These are phyloP conservation scores for Tragelaphus scriptus DNA, from an alignment of 2,113 vertebrate genomes.

Conservation along the genomic window DNA sequence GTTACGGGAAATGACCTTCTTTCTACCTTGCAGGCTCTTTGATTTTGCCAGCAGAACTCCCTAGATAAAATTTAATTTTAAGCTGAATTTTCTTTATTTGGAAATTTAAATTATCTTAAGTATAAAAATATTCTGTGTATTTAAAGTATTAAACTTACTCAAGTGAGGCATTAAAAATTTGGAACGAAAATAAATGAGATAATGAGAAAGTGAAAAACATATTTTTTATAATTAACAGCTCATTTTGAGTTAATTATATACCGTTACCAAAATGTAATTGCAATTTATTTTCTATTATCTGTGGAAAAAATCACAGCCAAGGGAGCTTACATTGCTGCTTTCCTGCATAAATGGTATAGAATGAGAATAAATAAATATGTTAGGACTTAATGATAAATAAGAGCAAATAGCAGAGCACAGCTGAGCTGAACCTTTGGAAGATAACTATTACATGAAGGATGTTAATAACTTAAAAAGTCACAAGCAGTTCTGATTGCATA, in stretches of 20 bases:
- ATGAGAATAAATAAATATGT: conserved; percentile 76
- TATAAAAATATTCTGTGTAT: conserved; percentile 69
- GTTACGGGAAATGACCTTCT: conserved; percentile 53
- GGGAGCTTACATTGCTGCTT: conserved; percentile 73
- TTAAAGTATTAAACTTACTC: conserved; percentile 77
- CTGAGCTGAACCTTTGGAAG: conserved; percentile 75
- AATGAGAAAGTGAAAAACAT: conserved; percentile 79
- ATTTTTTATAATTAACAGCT: conserved; percentile 84
- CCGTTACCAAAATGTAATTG: conserved; percentile 84
- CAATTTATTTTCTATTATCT: conserved; percentile 84
- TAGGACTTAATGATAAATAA: conserved; percentile 77
- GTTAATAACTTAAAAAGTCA: conserved; percentile 72
- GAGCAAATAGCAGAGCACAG: conserved; percentile 71
- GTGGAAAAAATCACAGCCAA: conserved; percentile 76
- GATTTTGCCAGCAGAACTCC: conserved; percentile 58
- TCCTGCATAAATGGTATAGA: conserved; percentile 71
- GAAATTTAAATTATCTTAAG: conserved; percentile 61
- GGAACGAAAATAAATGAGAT: conserved; percentile 80
- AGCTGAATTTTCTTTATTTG: conserved; percentile 69
- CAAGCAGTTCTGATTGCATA: conserved; percentile 71
- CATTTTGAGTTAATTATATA: conserved; percentile 85
- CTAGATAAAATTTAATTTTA: conserved; percentile 70
- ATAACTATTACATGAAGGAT: conserved; percentile 77
- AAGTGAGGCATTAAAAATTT: conserved; percentile 74
- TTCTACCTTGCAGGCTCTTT: conserved; percentile 56